These are phyloP conservation scores for Chrysodeixis includens DNA, from an alignment of 2,888 invertebrate genomes.

Conservation along the genomic window DNA sequence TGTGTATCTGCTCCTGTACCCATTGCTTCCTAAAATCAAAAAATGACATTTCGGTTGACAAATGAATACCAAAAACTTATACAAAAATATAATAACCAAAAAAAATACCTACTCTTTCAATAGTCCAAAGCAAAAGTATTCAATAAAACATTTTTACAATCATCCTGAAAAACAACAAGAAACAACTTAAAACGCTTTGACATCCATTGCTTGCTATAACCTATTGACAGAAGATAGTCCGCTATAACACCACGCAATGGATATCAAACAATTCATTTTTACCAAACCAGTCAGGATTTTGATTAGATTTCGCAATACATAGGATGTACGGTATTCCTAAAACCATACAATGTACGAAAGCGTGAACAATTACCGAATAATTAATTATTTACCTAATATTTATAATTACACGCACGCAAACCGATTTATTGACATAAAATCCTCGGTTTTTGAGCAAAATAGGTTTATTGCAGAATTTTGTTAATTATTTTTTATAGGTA, in stretches of 20 bases:
- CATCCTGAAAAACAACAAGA: background rate
- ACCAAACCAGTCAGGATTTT: background rate
- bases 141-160: background rate
- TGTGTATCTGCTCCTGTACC: no score
- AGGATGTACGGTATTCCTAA: background rate
- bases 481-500: background rate
- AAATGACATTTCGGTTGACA: no score
- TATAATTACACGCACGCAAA: slow-evolving; percentile 12
- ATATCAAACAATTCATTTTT: background rate
- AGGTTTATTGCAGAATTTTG: background rate
- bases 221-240: background rate
- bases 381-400: background rate
- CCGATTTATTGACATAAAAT: slow-evolving; percentile 3
- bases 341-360: slow-evolving; percentile 6
- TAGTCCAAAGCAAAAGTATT: background rate
- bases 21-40: no score
- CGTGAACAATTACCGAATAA: background rate
- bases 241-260: background rate
- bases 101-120: no score
- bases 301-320: background rate
- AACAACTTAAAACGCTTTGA: background rate
- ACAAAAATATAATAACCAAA: no score
- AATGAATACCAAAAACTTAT: no score
- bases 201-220: background rate
- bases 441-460: slow-evolving; percentile 4